Evolutionary conservation across 2,888 invertebrate species (phyloP), one percentile per base, ranked within the genome.

Genomic region (Neoitamus cyanurus): DNA sequence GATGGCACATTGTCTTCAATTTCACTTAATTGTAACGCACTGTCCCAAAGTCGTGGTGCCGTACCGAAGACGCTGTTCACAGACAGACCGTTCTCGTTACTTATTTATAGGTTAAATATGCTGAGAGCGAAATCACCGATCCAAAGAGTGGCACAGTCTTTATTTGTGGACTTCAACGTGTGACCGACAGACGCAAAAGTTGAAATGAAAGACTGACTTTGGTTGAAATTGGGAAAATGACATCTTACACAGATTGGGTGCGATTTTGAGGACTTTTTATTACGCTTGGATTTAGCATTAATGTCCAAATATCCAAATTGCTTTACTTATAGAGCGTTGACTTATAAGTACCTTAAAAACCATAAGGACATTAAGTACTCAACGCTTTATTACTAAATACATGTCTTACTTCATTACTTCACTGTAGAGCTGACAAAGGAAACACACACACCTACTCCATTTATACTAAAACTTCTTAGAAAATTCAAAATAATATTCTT

Each of bases 1-100:
- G 36, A 36, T 20, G 68, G 20, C 25, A 15, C 83, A 83, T 83
- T 83, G 70, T 83, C 83, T 70, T 83, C 70, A 42, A 83, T 83
- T 83, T 69, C 69, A 83, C 28, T 83, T 69, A 69, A 83, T 83
- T 83, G 37, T 42, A 72, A 82, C 34, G 28, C 37, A 30, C 70
- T 70, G 58, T 15, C 58, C 15, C 20, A 9, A 20, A 58, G 42
- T 25, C 58, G 20, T 58, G 25, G 25, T 58, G 20, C 58, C 25
- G 3, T 20, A 5, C 28, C 11, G 70, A 30, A 30, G 70, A 70
- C 15, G 5, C 58, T 11, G 20, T 58, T 25, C 58, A 20, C 58
- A 58, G 58, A 15, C 58, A 58, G 25, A 25, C 9, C 11, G 20
- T 58, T 25, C 25, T 58, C 58, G 58, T 58, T 58, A 58, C 25